Conservation (phyloP, 2,888 invertebrate species). For the Gymnosoma rotundatum region DNA sequence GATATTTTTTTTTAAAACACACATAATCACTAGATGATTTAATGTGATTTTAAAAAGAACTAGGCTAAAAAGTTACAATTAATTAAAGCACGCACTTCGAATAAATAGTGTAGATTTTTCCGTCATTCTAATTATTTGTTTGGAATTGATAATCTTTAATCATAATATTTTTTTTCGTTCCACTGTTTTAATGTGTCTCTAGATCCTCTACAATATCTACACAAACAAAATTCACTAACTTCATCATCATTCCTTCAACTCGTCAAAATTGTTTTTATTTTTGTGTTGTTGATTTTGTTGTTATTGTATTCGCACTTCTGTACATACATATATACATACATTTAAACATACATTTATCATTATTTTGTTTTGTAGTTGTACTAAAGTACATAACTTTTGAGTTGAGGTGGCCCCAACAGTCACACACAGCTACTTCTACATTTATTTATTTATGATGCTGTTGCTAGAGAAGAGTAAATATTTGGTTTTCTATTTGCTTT, state of each 20-base stretch:
- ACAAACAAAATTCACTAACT: constrained; percentile 18
- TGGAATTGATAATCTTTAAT: background rate
- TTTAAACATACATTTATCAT: background rate
- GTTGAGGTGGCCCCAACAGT: background rate
- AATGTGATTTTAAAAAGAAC: too few relatives aligned
- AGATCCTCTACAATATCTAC: background rate
- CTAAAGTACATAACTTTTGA: background rate
- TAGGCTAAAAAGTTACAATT: too few relatives aligned
- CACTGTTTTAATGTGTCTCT: background rate
- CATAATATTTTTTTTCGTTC: background rate
- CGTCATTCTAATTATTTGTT: too few relatives aligned
- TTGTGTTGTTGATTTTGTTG: constrained; percentile 23
- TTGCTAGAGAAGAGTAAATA: constrained; percentile 11
- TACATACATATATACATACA: too few relatives aligned
- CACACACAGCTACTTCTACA: background rate
- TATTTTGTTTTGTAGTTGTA: constrained; percentile 24
- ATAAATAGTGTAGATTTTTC: too few relatives aligned
- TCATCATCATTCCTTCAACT: constrained; percentile 45
- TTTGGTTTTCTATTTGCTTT: constrained; percentile 23
- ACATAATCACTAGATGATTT: too few relatives aligned
- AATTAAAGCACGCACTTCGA: too few relatives aligned
- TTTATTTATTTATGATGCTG: background rate
- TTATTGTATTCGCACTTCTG: constrained; percentile 20
- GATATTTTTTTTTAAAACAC: too few relatives aligned
- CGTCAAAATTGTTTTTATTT: constrained; percentile 39